Evolutionary conservation across 2,888 invertebrate species (phyloP).

Genomic region (Hydroisotoma schaefferi): DNA sequence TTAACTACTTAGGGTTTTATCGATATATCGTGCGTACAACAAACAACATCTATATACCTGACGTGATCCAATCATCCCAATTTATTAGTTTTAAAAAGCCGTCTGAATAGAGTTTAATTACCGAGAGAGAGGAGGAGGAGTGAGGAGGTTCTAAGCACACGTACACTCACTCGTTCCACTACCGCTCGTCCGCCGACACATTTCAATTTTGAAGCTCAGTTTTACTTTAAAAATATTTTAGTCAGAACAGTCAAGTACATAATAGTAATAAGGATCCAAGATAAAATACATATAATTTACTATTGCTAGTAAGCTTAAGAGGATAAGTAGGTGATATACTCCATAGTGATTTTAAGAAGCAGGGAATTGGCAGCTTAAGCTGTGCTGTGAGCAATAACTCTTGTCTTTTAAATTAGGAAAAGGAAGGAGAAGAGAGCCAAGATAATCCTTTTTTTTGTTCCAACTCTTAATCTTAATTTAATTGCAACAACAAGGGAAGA

Average conservation of each 20-base stretch:
- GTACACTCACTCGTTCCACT: neutral
- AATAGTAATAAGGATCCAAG: too few relatives aligned
- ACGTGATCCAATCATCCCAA: slow-evolving; percentile 7
- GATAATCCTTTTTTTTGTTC: neutral
- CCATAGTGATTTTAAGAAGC: neutral
- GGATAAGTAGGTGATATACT: slow-evolving; percentile 4
- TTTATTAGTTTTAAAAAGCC: neutral
- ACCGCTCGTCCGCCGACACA: neutral
- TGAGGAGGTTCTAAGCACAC: neutral
- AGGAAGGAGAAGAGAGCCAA: neutral
- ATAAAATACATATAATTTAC: too few relatives aligned
- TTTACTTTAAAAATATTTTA: slow-evolving; percentile 5
- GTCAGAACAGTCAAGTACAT: slow-evolving; percentile 1
- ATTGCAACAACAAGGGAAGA: neutral
- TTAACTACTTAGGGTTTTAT: neutral
- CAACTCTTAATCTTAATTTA: neutral
- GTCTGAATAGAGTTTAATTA: neutral
- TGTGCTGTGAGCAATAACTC: slow-evolving; percentile 7
- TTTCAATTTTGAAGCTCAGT: slow-evolving; percentile 2
- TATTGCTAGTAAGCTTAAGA: neutral
- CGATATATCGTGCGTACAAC: slow-evolving; percentile 4
- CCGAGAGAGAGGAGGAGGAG: neutral
- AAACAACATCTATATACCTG: slow-evolving; percentile 2
- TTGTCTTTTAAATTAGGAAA: slow-evolving; percentile 2
- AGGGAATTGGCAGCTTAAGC: neutral